Evolutionary conservation across 2,797 vertebrate genomes (phyloP).

Genomic region (Helarctos malayanus): DNA sequence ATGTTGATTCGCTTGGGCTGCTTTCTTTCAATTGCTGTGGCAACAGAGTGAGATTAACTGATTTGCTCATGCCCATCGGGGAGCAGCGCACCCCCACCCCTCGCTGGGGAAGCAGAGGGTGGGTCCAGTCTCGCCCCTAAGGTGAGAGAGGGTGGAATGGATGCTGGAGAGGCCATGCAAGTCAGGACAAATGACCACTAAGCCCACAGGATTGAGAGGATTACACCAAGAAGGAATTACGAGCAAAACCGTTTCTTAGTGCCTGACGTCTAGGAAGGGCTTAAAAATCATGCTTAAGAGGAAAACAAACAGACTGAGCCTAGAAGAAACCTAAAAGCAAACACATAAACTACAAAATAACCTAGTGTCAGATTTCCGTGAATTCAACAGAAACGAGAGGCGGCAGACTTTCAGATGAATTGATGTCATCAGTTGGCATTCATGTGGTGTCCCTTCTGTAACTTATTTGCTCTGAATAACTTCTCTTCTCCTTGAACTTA

Average conservation of each 20-base stretch:
- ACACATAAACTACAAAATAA: background rate
- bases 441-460: background rate
- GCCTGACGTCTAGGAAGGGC: background rate
- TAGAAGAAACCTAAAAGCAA: conserved; percentile 12
- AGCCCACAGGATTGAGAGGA: background rate
- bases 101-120: background rate
- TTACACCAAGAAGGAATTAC: background rate
- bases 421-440: background rate
- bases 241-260: background rate
- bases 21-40: background rate
- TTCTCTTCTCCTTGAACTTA: background rate
- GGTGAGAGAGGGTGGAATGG: background rate
- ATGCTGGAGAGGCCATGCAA: background rate
- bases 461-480: conserved; percentile 24
- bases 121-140: background rate
- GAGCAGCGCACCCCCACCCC: background rate
- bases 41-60: background rate
- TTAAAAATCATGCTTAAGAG: background rate
- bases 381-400: background rate
- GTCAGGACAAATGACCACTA: background rate
- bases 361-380: background rate
- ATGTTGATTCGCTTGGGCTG: background rate
- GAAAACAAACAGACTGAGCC: background rate
- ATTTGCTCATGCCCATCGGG: background rate
- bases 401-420: background rate